These are phyloP conservation scores for Diabrotica virgifera DNA, from an alignment of 1,140 invertebrate species.

Conservation along the genomic window DNA sequence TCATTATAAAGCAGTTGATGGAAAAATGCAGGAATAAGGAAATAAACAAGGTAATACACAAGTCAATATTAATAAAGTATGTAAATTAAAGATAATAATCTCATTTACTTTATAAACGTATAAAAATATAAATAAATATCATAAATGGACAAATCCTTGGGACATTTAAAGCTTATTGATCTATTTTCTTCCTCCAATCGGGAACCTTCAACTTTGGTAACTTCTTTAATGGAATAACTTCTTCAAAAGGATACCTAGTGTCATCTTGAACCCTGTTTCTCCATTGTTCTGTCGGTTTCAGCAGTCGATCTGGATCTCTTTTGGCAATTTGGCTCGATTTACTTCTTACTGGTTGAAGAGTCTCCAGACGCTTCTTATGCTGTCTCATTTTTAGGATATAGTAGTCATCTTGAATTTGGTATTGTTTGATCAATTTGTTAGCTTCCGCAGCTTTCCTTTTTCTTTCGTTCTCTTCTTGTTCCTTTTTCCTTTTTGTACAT, in stretches of 20 bases:
- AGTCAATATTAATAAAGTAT: neutral
- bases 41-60: no score
- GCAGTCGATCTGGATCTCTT: conserved; percentile 39
- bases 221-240: conserved; percentile 11
- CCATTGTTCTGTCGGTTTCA: conserved; percentile 44
- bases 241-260: conserved; percentile 9
- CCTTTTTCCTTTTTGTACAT: conserved; percentile 19
- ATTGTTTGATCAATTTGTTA: conserved; percentile 42
- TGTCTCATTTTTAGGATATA: conserved; percentile 35
- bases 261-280: conserved; percentile 28
- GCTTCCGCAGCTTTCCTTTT: conserved; percentile 31
- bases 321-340: conserved; percentile 26
- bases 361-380: conserved; percentile 21
- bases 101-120: neutral
- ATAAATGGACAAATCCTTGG: neutral
- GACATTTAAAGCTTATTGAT: neutral
- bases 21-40: no score
- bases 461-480: conserved; percentile 16
- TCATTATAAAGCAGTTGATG: no score
- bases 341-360: conserved; percentile 17
- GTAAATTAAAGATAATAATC: neutral
- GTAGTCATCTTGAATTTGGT: conserved; percentile 39
- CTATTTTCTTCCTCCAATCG: conserved; percentile 35
- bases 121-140: neutral
- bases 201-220: conserved; percentile 40